A percentile compares a stretch with the other conserved stretches of the same genome.
Conservation (phyloP, 2,888 invertebrate species). For the Hirtodrosophila trivittata region DNA sequence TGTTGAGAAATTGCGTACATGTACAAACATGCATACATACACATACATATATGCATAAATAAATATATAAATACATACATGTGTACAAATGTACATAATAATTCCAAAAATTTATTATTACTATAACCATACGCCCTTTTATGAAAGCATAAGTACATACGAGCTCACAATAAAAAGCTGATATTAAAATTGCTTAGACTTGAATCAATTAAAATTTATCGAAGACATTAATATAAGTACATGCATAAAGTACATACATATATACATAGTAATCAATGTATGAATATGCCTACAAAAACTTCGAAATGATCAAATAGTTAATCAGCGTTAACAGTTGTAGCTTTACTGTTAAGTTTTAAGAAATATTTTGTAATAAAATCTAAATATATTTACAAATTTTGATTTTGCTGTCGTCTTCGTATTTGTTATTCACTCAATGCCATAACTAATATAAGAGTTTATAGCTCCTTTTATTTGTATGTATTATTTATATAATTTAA, state of each 20-base stretch:
- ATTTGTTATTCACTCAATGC: conserved; percentile 24
- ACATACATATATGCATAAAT: conserved; percentile 28
- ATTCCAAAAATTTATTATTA: conserved; percentile 72
- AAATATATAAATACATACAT: conserved; percentile 35
- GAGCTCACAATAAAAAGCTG: conserved; percentile 55
- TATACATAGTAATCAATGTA: neutral
- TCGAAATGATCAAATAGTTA: conserved; percentile 65
- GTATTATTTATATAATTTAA: conserved; percentile 35
- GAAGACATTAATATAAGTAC: conserved; percentile 14
- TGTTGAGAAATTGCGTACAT: conserved; percentile 11
- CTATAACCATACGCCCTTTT: conserved; percentile 57
- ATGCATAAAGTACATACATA: conserved; percentile 6
- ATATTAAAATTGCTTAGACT: conserved; percentile 62
- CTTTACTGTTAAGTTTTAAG: conserved; percentile 76
- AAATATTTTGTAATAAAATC: conserved; percentile 76
- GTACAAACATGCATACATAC: conserved; percentile 34
- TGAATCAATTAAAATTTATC: conserved; percentile 54
- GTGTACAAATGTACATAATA: conserved; percentile 59
- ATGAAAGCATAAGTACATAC: conserved; percentile 52
- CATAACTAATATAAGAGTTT: conserved; percentile 38
- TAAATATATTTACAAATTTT: conserved; percentile 65
- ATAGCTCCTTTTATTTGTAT: conserved; percentile 22
- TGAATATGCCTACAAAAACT: conserved; percentile 29
- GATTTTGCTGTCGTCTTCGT: conserved; percentile 22
- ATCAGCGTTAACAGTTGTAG: conserved; percentile 68